Conservation (phyloP, 2,888 invertebrate genomes). For the Coenonympha glycerion region DNA sequence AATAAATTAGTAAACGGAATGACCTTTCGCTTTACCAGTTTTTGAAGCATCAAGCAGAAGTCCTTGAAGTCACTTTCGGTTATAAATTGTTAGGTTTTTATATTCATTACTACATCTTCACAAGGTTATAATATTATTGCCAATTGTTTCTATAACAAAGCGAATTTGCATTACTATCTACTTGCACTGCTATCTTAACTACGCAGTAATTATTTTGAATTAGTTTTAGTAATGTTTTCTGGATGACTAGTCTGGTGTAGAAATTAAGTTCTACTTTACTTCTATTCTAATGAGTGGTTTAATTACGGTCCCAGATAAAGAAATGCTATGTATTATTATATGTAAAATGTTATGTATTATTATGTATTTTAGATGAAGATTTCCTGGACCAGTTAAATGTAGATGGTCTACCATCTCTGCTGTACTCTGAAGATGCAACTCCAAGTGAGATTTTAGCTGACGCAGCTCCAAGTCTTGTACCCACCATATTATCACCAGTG, state of each 20-base stretch:
- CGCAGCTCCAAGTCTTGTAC: slow-evolving; percentile 56
- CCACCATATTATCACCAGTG: slow-evolving; percentile 61
- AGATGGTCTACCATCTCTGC: slow-evolving; percentile 59
- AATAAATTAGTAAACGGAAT: slow-evolving; percentile 37
- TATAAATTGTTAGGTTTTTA: slow-evolving; percentile 23
- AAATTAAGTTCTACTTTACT: no score
- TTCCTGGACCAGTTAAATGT: slow-evolving; percentile 61
- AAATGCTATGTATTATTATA: no score
- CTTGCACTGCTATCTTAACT: slow-evolving; percentile 3
- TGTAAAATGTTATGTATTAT: neutral
- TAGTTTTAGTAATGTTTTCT: no score
- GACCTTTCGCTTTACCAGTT: slow-evolving; percentile 37
- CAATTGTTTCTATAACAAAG: neutral
- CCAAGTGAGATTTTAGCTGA: slow-evolving; percentile 71
- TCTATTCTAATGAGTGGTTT: no score
- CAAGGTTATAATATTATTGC: slow-evolving; percentile 14
- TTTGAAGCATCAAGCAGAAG: slow-evolving; percentile 32
- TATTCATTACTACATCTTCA: slow-evolving; percentile 15
- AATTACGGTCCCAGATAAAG: no score
- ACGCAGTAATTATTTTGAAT: no score
- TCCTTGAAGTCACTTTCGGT: slow-evolving; percentile 49
- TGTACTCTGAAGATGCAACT: slow-evolving; percentile 64
- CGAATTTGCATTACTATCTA: slow-evolving; percentile 1
- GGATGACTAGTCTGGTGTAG: no score
- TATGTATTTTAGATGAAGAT: slow-evolving; percentile 51